Base-by-base conservation (phyloP, 2,113 vertebrate genomes). In the Scytalopus superciliaris region DNA sequence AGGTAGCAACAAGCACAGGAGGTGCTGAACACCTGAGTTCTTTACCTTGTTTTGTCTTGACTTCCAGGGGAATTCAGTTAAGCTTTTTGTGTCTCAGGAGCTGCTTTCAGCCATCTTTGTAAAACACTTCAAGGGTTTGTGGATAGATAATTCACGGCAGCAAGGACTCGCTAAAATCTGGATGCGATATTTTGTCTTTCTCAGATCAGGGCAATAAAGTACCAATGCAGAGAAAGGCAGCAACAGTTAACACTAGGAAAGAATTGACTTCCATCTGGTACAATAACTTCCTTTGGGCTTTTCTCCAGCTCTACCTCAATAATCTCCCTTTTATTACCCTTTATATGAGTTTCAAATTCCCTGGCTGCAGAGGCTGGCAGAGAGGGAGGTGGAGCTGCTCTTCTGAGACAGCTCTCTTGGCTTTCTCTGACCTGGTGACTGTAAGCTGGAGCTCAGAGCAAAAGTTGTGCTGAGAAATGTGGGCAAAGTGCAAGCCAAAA, bases 261-360 rank as follows among this genome's bases (percentile, higher is more conserved):
- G 47, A 86, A 80, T 19, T 86, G 24, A 86, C 87, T 90, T 95
- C 94, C 75, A 93, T 90, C 73, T 93, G 83, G 84, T 90, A 90
- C 76, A 84, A 52, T 88, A 84, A 74, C 85, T 77, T 95, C 92
- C 88, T 95, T 92, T 87, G 77, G 90, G 88, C 85, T 94, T 88
- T 77, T 40, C 75, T 96, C 92, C 84, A 95, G 85, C 85, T 94
- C 88, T 92, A 75, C 64, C 69, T 94, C 85, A 84, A 75, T 94
- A 96, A 90, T 94, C 94, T 96, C 68, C 79, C 79, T 78, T 95
- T 96, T 90, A 96, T 92, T 94, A 86, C 52, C 59, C 72, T 84
- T 92, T 75, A 72, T 95, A 84, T 88, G 87, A 95, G 93, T 92
- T 93, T 92, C 85, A 93, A 86, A 95, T 89, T 93, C 90, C 73